Base-by-base conservation (phyloP, 2,113 vertebrate genomes). In the Emydocephalus ijimae region DNA sequence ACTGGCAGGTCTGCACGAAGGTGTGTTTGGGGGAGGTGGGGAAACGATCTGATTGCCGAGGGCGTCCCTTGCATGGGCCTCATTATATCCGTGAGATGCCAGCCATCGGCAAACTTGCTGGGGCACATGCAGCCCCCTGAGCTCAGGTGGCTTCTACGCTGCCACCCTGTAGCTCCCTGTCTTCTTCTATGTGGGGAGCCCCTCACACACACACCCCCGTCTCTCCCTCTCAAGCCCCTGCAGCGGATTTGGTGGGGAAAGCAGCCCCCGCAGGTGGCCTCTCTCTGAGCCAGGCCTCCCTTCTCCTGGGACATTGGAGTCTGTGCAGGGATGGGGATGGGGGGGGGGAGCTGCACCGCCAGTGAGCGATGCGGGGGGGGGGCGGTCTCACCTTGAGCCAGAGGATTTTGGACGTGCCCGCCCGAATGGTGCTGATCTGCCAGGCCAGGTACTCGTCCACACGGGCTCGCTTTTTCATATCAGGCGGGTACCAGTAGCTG, bases 401-500 rank as follows among this genome's bases (percentile, higher is more conserved):
- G 90, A 97, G 96, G 91, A 98, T 96, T 94, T 98, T 98, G 0
- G 98, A 97, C 14, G 98, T 98, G 1, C 97, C 96, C 0, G 81
- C 88, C 39, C 98, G 61, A 93, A 97, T 96, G 94, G 97, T 96
- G 0, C 95, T 54, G 2, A 98, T 98, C 94, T 98, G 98, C 98
- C 98, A 98, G 0, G 98, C 97, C 55, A 98, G 96, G 93, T 98
- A 98, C 92, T 98, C 98, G 0, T 98, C 98, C 0, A 98, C 96
- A 0, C 87, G 96, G 26, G 98, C 97, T 0, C 98, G 92, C 74
- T 97, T 97, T 39, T 97, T 97, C 2, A 98, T 97, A 89, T 98
- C 98, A 0, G 97, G 92, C 0, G 98, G 98, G 94, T 98, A 98
- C 98, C 98, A 99, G 97, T 98, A 97, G 94, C 98, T 97, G 0